These are phyloP conservation scores for Poecilia gillii DNA, from an alignment of 2,797 vertebrate species.

Conservation along the genomic window DNA sequence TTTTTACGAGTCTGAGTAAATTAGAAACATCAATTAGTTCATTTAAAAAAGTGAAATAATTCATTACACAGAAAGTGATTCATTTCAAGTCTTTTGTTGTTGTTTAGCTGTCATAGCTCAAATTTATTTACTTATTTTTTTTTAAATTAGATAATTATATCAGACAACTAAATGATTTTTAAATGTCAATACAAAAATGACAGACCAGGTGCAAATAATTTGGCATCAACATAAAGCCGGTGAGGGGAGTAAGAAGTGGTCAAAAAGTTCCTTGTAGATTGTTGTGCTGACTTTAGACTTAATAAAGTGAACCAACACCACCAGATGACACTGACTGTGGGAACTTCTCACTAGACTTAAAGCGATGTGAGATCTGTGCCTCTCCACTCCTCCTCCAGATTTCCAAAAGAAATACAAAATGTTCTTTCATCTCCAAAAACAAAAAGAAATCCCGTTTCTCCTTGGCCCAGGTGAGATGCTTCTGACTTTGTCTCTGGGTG, in stretches of 20 bases:
- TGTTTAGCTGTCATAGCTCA: neutral
- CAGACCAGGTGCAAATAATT: neutral
- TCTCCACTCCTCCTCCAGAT: neutral
- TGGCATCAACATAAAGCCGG: neutral
- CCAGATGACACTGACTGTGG: neutral
- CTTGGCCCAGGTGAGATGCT: neutral
- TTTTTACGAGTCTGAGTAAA: neutral
- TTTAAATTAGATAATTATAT: neutral
- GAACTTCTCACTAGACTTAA: neutral
- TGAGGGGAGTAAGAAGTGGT: neutral
- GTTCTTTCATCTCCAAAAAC: neutral
- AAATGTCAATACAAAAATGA: neutral
- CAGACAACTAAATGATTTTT: neutral
- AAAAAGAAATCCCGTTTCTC: neutral
- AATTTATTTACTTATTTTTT: neutral
- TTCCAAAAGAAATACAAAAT: neutral
- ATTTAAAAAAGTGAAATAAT: neutral
- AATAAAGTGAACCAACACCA: neutral
- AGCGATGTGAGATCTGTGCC: neutral
- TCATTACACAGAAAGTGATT: neutral
- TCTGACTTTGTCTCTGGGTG: neutral
- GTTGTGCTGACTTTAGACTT: neutral
- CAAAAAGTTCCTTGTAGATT: neutral
- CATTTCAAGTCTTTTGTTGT: neutral
- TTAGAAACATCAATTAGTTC: neutral